Evolutionary conservation across 2,888 invertebrate species (phyloP).

Genomic region (Drosophila neoperkinsi): DNA sequence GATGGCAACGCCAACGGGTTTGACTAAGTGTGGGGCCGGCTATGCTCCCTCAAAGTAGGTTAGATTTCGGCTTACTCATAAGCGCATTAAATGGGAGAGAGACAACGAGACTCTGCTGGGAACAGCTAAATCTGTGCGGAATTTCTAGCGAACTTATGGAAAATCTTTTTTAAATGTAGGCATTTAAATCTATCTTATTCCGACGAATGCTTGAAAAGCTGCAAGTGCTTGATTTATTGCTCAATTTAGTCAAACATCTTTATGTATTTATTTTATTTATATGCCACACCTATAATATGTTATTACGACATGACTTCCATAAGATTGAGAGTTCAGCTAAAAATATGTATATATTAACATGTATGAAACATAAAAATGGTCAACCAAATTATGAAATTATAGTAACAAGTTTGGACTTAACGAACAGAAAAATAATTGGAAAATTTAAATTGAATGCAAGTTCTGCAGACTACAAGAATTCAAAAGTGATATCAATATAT

Average conservation of each 20-base stretch:
- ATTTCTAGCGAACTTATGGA: slow-evolving; percentile 42
- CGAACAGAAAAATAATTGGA: neutral
- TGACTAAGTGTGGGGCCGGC: slow-evolving; percentile 47
- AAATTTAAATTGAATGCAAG: neutral
- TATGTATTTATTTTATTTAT: neutral
- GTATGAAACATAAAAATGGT: neutral
- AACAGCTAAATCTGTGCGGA: slow-evolving; percentile 43
- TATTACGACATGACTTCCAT: neutral
- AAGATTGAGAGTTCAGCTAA: neutral
- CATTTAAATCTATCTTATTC: slow-evolving; percentile 22
- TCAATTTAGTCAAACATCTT: neutral
- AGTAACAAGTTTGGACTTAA: neutral
- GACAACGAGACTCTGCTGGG: slow-evolving; percentile 14
- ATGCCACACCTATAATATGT: neutral
- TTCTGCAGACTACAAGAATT: neutral
- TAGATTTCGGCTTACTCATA: slow-evolving; percentile 60
- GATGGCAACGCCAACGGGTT: slow-evolving; percentile 46
- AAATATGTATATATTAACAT: neutral
- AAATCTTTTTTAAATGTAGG: slow-evolving; percentile 40
- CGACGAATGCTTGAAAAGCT: neutral
- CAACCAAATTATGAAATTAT: neutral
- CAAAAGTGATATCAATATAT: neutral
- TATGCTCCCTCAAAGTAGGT: slow-evolving; percentile 56
- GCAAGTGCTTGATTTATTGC: neutral
- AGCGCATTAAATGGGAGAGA: slow-evolving; percentile 46